Evolutionary conservation across 1,140 invertebrate species (phyloP).

Genomic region (Bombus affinis): DNA sequence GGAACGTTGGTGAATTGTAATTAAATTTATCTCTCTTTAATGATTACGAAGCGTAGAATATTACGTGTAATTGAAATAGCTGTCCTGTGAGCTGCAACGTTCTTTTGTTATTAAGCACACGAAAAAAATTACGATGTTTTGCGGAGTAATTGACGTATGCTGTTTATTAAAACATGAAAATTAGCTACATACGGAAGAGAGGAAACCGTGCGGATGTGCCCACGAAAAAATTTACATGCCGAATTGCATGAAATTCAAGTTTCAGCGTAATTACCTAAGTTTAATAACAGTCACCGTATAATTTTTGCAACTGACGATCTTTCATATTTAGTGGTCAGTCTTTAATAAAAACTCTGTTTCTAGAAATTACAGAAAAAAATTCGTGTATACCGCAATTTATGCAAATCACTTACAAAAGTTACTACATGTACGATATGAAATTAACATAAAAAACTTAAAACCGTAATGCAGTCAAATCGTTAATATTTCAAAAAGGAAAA

Average conservation of each 20-base stretch:
- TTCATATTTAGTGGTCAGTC: no score
- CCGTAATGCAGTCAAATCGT: no score
- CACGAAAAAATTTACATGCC: not conserved
- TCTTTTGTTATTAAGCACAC: not conserved
- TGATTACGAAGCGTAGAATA: not conserved
- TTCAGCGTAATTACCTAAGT: no score
- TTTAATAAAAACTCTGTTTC: no score
- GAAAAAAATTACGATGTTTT: no score
- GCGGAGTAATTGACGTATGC: not conserved
- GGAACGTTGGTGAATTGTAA: slow-evolving; percentile 17
- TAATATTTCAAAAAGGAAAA: no score
- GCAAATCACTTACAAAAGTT: not conserved
- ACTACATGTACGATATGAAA: no score
- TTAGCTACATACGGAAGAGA: not conserved
- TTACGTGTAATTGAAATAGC: slow-evolving; percentile 21
- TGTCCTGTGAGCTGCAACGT: not conserved
- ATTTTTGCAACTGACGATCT: no score
- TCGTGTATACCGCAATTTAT: not conserved
- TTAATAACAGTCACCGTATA: not conserved
- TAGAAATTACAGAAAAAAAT: no score
- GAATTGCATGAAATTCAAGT: not conserved
- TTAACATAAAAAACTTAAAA: no score
- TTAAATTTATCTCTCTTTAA: slow-evolving; percentile 16
- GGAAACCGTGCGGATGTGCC: not conserved
- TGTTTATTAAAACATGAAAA: not conserved